A percentile compares a stretch with the other conserved stretches of the same genome.
Conservation (phyloP, 1,140 invertebrate species). For the Cotesia chilonis region DNA sequence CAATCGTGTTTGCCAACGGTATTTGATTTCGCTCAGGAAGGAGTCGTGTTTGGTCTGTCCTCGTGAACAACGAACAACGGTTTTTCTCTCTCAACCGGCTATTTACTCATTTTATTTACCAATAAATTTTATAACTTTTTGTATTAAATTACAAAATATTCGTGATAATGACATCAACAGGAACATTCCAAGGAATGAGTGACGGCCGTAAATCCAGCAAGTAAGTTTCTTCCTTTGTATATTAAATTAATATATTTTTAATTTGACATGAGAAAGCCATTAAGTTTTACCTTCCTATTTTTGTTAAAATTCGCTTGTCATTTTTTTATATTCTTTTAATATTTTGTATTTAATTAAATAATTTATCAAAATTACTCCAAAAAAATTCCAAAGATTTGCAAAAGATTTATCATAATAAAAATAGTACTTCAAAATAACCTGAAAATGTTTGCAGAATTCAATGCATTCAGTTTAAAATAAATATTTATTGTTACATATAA, state of each 20-base stretch:
- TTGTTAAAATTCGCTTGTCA: not conserved
- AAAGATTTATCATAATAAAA: no score
- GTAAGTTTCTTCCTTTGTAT: slow-evolving; percentile 46
- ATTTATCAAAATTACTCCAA: no score
- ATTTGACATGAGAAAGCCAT: slow-evolving; percentile 17
- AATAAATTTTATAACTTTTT: slow-evolving; percentile 4
- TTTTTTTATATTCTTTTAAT: no score
- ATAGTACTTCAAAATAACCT: no score
- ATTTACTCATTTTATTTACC: slow-evolving; percentile 14
- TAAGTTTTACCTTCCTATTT: not conserved
- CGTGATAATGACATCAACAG: slow-evolving; percentile 55
- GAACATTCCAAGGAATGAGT: slow-evolving; percentile 51
- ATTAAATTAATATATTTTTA: slow-evolving; percentile 24
- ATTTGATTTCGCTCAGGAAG: slow-evolving; percentile 52
- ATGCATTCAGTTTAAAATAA: no score
- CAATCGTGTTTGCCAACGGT: slow-evolving; percentile 47
- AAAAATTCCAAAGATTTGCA: no score
- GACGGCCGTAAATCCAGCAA: slow-evolving; percentile 56
- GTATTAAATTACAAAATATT: not conserved
- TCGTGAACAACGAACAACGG: slow-evolving; percentile 40
- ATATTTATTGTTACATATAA: not conserved
- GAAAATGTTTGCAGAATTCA: no score
- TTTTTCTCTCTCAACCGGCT: slow-evolving; percentile 24
- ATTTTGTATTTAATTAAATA: no score
- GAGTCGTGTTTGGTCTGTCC: slow-evolving; percentile 39